These are phyloP conservation scores for Sander vitreus DNA, from an alignment of 2,113 vertebrate genomes.

Conservation along the genomic window DNA sequence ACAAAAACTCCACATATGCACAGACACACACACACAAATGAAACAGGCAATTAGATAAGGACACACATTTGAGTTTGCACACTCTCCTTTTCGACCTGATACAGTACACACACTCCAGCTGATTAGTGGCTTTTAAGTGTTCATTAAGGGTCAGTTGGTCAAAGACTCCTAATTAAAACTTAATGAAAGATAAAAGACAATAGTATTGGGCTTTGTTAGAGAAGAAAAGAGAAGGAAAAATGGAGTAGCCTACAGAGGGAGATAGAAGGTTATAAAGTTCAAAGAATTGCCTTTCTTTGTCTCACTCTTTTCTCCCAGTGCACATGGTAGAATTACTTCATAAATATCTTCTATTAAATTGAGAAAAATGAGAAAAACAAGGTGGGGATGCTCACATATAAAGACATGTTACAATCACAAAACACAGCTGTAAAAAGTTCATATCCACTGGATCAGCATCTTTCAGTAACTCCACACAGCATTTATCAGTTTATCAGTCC, in stretches of 20 bases:
- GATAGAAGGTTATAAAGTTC: constrained; percentile 24
- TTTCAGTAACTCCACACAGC: background rate
- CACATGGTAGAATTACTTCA: constrained; percentile 1
- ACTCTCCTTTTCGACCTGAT: constrained; percentile 35
- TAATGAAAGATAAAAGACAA: constrained; percentile 66
- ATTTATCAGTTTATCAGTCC: constrained; percentile 32
- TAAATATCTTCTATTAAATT: background rate
- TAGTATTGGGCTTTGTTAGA: background rate
- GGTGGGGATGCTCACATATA: background rate
- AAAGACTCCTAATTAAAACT: constrained; percentile 64
- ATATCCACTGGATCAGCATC: constrained; percentile 17
- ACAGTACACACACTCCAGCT: constrained; percentile 47
- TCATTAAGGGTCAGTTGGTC: constrained; percentile 66
- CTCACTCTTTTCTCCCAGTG: constrained; percentile 1
- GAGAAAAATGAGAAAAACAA: constrained; percentile 3
- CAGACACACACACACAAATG: background rate
- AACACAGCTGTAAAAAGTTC: background rate
- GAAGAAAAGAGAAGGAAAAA: constrained; percentile 12
- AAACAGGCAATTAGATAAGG: constrained; percentile 41
- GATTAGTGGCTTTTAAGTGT: constrained; percentile 64
- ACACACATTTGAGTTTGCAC: constrained; percentile 23
- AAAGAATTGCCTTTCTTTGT: background rate
- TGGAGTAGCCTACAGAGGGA: background rate
- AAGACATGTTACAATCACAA: constrained; percentile 28
- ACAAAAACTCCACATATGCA: background rate